Base-by-base conservation (phyloP, 2,113 vertebrate genomes). In the Sardina pilchardus region DNA sequence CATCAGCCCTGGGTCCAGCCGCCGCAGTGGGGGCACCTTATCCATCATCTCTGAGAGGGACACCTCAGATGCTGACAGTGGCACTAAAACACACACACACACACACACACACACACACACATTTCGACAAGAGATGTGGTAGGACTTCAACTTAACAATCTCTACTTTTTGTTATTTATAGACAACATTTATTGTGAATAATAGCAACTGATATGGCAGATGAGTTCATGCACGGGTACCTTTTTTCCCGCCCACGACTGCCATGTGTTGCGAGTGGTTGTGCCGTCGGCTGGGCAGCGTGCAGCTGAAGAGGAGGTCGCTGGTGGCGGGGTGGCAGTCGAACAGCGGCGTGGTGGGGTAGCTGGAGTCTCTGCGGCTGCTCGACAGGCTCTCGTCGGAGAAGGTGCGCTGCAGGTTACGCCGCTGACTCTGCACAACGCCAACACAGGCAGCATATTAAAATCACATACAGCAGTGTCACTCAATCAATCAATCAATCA, bases 311-410 rank as follows among this genome's bases (percentile, higher is more conserved):
- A 98, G 95, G 81, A 96, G 90, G 1, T 97, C 96, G 0, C 85
- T 92, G 87, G 96, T 92, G 4, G 94, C 83, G 1, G 91, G 84
- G 0, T 94, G 93, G 85, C 96, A 95, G 17, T 96, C 94, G 87
- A 92, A 26, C 42, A 91, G 81, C 0, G 93, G 84, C 0, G 94
- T 86, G 90, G 39, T 96, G 88, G 96, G 93, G 0, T 94, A 97
- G 89, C 94, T 92, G 81, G 96, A 86, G 0, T 97, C 97, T 56
- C 96, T 93, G 44, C 96, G 95, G 2, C 97, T 97, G 0, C 97
- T 96, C 93, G 97, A 98, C 56, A 98, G 93, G 0, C 97, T 98
- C 93, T 98, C 97, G 0, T 98, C 97, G 0, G 97, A 98, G 82
- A 98, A 95, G 0, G 97, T 98, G 59, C 97, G 94, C 89, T 98